Base-by-base conservation (phyloP, 64 coral and sea anemone genomes). In the Stichodactyla helianthus region DNA sequence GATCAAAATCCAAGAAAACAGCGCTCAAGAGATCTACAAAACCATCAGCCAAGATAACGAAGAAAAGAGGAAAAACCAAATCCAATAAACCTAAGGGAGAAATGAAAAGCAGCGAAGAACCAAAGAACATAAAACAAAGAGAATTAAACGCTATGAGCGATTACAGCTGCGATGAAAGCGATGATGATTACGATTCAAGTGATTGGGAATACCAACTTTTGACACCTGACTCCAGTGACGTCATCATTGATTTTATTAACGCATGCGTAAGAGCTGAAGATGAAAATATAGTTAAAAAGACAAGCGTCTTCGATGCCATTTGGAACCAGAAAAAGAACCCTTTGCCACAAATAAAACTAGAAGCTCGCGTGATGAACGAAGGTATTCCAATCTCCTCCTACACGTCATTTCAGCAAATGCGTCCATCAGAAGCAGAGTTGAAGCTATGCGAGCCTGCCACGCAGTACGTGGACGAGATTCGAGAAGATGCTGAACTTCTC, bases 351-450 rank as follows among this genome's bases (percentile, higher is more conserved):
- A 74, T 74, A 31, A 74, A 31, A 31, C n/a, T 74, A 35, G 68
- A 26, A 27, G 68, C 68, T 31, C n/a, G 56, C 23, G 83, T 84
- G 12, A 59, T 61, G 12, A 55, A 62, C 19, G 59, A 62, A 59
- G 83, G 57, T 5, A 84, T 84, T n/a, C 83, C 83, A 60, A 56
- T 84, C n/a, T 84, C 83, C 16, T 59, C 50, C 5, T 84, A 58
- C 53, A 84, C 55, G n/a, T 57, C 11, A 54, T 60, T 58, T 57
- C 83, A 60, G 18, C 83, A 84, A 63, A 22, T 31, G 35, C 28
- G 53, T 11, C n/a, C 7, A 57, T 54, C 51, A 54, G 79, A 82
- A 19, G 23, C 14, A 4, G 54, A 54, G 51, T 27, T 82, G 79
- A 53, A 57, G 18, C 14, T 54, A 7, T 51, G 78, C 28, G 78